Conservation (phyloP, 2,888 invertebrate genomes). For the Xanthostigma xanthostigma region DNA sequence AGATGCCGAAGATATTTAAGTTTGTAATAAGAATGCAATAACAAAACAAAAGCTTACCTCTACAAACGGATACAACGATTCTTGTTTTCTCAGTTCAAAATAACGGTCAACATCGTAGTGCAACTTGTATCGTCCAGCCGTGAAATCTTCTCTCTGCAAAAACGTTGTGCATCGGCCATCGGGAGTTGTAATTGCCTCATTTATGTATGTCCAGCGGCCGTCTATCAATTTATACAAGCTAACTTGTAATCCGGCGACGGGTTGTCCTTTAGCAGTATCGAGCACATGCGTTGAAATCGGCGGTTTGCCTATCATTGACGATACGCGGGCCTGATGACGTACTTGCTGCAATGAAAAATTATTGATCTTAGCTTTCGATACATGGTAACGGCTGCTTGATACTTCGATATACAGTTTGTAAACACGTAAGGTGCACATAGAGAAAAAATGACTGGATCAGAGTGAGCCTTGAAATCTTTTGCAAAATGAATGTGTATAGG, state of each 20-base stretch:
- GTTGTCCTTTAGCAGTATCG: conserved; percentile 53
- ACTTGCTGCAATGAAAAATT: conserved; percentile 12
- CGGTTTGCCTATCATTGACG: conserved; percentile 23
- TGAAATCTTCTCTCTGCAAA: conserved; percentile 39
- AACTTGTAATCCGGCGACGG: conserved; percentile 49
- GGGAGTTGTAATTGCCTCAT: conserved; percentile 42
- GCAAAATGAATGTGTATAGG: too few relatives aligned
- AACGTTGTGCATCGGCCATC: conserved; percentile 55
- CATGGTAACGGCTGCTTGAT: too few relatives aligned
- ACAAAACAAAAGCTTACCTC: conserved; percentile 35
- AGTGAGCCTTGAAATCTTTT: too few relatives aligned
- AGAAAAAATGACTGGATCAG: too few relatives aligned
- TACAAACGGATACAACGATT: conserved; percentile 60
- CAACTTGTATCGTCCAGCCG: conserved; percentile 55
- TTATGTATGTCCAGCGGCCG: conserved; percentile 51
- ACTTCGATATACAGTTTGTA: too few relatives aligned
- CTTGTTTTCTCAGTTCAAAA: conserved; percentile 40
- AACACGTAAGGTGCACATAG: too few relatives aligned
- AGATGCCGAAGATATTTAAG: not conserved
- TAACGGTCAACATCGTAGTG: conserved; percentile 59
- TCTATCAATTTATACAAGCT: conserved; percentile 49
- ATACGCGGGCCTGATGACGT: conserved; percentile 9
- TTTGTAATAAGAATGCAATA: not conserved
- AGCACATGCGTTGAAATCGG: conserved; percentile 61
- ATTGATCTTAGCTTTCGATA: not conserved